These are phyloP conservation scores for Dromas ardeola DNA, from an alignment of 2,113 vertebrate species.

Conservation along the genomic window DNA sequence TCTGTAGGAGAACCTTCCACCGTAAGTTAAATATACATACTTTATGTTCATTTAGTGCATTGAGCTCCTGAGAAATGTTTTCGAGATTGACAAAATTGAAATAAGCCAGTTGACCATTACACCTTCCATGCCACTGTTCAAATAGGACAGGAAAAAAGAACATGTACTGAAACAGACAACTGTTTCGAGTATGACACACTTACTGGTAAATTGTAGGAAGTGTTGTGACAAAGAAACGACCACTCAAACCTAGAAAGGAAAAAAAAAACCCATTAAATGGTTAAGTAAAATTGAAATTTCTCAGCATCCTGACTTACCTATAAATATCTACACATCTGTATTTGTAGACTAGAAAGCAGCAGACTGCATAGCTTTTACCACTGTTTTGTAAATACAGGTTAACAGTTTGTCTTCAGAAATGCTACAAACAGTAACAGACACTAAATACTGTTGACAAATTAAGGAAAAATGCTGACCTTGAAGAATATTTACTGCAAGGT, in stretches of 20 bases:
- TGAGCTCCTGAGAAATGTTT: not conserved
- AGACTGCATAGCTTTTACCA: not conserved
- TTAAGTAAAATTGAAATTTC: not conserved
- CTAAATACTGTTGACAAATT: not conserved
- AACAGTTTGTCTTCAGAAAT: not conserved
- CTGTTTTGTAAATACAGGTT: not conserved
- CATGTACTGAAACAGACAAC: not conserved
- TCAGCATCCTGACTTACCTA: not conserved
- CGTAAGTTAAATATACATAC: not conserved
- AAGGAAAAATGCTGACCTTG: not conserved
- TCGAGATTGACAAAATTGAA: not conserved
- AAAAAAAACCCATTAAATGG: not conserved
- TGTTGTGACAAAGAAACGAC: constrained; percentile 87
- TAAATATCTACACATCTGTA: not conserved
- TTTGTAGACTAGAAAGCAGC: not conserved
- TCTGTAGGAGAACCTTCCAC: not conserved
- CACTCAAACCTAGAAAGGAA: constrained; percentile 82
- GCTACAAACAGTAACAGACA: not conserved
- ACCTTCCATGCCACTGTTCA: not conserved
- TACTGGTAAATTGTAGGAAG: constrained; percentile 87
- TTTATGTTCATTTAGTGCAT: not conserved
- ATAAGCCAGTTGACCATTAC: not conserved
- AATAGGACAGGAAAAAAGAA: not conserved
- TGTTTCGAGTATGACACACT: constrained; percentile 34
- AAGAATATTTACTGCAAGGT: not conserved